A percentile compares a stretch with the other conserved stretches of the same genome.
phyloP scores from a whole-genome alignment of 1,140 invertebrate genomes.

The Cotesia typhae region DNA sequence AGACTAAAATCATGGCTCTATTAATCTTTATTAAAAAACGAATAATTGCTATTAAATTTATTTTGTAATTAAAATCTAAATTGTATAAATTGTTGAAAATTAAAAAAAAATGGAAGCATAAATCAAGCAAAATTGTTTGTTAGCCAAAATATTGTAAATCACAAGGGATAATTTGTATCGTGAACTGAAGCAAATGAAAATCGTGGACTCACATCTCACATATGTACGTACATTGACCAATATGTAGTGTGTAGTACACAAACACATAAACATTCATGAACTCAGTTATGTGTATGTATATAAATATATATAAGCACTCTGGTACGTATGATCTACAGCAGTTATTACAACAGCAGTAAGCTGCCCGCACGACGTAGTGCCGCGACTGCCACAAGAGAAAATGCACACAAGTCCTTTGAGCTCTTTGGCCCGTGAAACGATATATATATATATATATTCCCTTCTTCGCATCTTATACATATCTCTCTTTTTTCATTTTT shows the following conservation, averaged over 20 bases:
- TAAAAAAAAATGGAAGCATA: neutral
- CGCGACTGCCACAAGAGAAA: conserved; percentile 42
- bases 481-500: neutral
- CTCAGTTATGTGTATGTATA: neutral
- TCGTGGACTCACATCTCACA: conserved; percentile 26
- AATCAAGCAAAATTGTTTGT: neutral
- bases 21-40: too few relatives aligned
- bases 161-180: neutral
- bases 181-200: conserved; percentile 13
- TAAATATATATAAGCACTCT: conserved; percentile 28
- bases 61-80: too few relatives aligned
- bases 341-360: conserved; percentile 55
- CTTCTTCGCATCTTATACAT: conserved; percentile 2
- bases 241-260: conserved; percentile 34
- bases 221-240: conserved; percentile 29
- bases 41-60: too few relatives aligned
- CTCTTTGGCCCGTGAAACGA: conserved; percentile 49
- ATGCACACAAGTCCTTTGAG: conserved; percentile 42
- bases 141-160: neutral
- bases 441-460: conserved; percentile 54
- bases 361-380: conserved; percentile 1
- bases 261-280: neutral
- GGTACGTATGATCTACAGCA: conserved; percentile 50
- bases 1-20: too few relatives aligned
- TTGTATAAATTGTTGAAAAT: too few relatives aligned